Percentiles rank a stretch among this genome's conserved stretches.
Conservation (phyloP, 1,140 invertebrate species). For the Hormaphis cornu region DNA sequence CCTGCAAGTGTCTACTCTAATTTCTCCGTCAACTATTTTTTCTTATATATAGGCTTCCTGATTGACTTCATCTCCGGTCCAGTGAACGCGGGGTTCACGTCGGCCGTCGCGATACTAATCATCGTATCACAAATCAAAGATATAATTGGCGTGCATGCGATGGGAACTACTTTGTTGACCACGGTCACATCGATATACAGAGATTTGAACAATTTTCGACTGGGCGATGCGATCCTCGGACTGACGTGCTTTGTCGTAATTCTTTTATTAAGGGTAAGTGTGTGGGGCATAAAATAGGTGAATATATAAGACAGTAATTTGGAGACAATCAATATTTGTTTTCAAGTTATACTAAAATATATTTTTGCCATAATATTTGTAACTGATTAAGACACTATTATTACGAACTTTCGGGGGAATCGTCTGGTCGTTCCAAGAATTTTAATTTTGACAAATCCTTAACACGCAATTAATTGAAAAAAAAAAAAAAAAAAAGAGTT, state of each 20-base stretch:
- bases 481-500: no score
- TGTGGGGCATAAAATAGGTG: neutral
- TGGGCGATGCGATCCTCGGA: slow-evolving; percentile 61
- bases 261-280: slow-evolving; percentile 56
- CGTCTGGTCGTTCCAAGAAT: no score
- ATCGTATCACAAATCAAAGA: slow-evolving; percentile 80
- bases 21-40: no score
- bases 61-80: slow-evolving; percentile 89
- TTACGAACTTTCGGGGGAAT: neutral
- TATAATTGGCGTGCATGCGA: slow-evolving; percentile 65
- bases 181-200: slow-evolving; percentile 57
- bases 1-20: no score
- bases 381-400: no score
- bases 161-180: slow-evolving; percentile 60
- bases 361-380: no score
- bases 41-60: slow-evolving; percentile 60
- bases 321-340: no score
- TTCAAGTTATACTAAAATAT: no score
- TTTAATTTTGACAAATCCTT: no score
- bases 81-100: slow-evolving; percentile 84
- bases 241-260: slow-evolving; percentile 59
- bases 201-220: slow-evolving; percentile 51
- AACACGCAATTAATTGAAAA: no score
- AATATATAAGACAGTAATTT: no score
- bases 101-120: slow-evolving; percentile 84